phyloP scores from a whole-genome alignment of 2,113 vertebrate species.

The Oncorhynchus gorbuscha region DNA sequence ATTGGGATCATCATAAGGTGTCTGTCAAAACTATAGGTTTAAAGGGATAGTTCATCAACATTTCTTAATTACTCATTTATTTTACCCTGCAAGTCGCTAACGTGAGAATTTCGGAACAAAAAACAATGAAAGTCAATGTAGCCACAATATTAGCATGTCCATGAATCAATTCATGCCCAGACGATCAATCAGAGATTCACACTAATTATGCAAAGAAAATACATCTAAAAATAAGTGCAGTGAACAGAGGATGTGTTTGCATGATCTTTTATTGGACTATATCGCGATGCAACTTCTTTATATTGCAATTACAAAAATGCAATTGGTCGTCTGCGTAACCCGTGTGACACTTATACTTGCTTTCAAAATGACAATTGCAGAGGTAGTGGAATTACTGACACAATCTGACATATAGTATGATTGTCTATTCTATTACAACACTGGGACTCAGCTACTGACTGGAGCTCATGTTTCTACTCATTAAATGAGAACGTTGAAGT shows the following conservation, averaged over 20 bases:
- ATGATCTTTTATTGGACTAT: constrained; percentile 51
- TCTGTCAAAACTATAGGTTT: no score
- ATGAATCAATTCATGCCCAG: neutral
- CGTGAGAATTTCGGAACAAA: no score
- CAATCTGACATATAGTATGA: constrained; percentile 7
- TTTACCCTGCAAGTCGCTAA: no score
- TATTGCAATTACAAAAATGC: constrained; percentile 44
- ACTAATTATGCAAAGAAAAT: neutral
- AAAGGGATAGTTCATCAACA: no score
- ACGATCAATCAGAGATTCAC: no score
- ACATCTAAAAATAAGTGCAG: neutral
- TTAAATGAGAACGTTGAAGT: neutral
- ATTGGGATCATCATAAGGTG: no score
- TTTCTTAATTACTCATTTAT: no score
- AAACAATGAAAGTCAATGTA: no score
- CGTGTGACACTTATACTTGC: constrained; percentile 35
- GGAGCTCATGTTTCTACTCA: neutral
- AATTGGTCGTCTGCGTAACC: constrained; percentile 37
- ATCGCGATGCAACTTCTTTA: constrained; percentile 36
- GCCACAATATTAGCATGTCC: no score
- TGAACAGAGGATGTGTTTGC: constrained; percentile 8
- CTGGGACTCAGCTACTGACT: constrained; percentile 25
- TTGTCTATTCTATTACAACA: constrained; percentile 3
- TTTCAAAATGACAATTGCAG: constrained; percentile 38
- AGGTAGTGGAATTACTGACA: constrained; percentile 60